A percentile compares a stretch with the other conserved stretches of the same genome.
phyloP scores from a whole-genome alignment of 2,113 vertebrate genomes.

The Neogale vison region DNA sequence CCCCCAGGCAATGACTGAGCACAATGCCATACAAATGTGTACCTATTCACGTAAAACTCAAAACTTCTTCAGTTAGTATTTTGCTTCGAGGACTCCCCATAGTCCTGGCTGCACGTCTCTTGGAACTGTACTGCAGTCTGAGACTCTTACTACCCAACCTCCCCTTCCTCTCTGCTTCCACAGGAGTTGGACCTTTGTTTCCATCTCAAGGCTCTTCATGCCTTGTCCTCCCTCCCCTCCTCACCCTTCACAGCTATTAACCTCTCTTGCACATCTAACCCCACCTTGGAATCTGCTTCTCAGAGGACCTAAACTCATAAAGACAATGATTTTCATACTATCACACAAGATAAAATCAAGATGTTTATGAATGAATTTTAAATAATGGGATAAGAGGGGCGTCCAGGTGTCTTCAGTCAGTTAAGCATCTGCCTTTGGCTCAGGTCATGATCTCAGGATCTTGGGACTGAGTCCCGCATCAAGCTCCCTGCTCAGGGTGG shows the following conservation, averaged over 20 bases:
- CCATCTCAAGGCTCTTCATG: background rate
- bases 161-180: background rate
- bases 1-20: background rate
- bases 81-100: background rate
- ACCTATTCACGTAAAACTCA: background rate
- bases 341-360: background rate
- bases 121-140: background rate
- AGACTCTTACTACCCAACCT: background rate
- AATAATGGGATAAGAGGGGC: background rate
- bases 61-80: background rate
- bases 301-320: background rate
- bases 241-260: background rate
- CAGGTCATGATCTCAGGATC: background rate
- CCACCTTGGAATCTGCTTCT: slow-evolving; percentile 6
- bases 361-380: background rate
- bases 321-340: background rate
- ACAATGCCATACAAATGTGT: background rate
- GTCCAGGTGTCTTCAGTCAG: background rate
- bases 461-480: background rate
- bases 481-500: background rate
- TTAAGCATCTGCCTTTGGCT: background rate
- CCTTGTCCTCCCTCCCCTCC: background rate
- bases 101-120: background rate
- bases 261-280: background rate
- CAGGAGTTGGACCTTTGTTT: background rate